Percentiles rank a stretch among this genome's conserved stretches.
Evolutionary conservation across 2,113 vertebrate species (phyloP).

Genomic region (Neolamprologus hecqui): DNA sequence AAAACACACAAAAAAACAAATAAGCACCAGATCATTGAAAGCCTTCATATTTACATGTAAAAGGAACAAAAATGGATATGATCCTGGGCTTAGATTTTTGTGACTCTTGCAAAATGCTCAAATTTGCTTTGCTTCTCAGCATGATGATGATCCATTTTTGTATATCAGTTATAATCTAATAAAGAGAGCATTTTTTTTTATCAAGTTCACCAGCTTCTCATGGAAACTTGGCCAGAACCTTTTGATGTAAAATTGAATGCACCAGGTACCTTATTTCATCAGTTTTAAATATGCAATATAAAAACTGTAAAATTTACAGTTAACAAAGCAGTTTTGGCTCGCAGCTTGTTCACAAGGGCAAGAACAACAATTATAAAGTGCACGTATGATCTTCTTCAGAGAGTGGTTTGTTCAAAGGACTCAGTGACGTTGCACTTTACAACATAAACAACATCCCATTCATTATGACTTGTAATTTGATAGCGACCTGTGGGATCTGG

Average conservation of each 20-base stretch:
- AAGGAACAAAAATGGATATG: not conserved
- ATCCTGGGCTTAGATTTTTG: not conserved
- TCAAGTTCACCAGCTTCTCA: not conserved
- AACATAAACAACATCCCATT: conserved; percentile 81
- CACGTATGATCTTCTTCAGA: conserved; percentile 39
- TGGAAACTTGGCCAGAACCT: not conserved
- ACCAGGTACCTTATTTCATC: not conserved
- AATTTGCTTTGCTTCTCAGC: no score
- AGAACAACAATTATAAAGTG: not conserved
- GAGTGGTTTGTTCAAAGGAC: conserved; percentile 63
- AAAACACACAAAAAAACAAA: not conserved
- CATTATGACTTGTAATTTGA: conserved; percentile 75
- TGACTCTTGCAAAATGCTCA: no score
- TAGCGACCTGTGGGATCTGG: conserved; percentile 61
- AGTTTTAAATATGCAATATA: not conserved
- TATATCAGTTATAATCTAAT: not conserved
- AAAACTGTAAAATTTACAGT: not conserved
- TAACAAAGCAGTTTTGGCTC: not conserved
- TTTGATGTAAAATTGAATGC: not conserved
- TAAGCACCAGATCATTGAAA: not conserved
- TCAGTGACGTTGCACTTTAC: conserved; percentile 67
- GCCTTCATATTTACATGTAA: not conserved
- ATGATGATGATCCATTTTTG: not conserved
- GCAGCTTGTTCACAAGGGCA: not conserved
- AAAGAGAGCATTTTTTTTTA: not conserved